Base-by-base conservation (phyloP, 2,888 invertebrate species). In the Epinotia nisella region DNA sequence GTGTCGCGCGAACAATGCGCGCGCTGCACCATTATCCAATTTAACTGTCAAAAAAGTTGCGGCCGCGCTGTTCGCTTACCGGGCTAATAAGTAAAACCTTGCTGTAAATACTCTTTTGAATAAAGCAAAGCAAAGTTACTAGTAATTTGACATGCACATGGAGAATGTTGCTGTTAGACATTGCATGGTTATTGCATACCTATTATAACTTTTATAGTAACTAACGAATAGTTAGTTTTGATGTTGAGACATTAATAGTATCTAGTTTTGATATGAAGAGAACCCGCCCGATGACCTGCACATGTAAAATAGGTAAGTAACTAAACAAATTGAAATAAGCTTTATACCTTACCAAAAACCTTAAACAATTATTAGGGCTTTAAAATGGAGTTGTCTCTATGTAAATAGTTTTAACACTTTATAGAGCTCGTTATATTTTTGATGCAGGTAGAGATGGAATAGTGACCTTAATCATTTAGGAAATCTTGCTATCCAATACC, bases 41-140 rank as follows among this genome's bases (percentile, higher is more conserved):
- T 93, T 92, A 82, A 86, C 87, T 90, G 92, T 93, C 93, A 92
- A 90, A 92, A 90, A 81, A 80, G 62, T 76, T 85, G 87, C 86
- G 85, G 86, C 79, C 79, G 84, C 86, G 84, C 84, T 67, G 72
- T 75, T 71, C 51, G 73, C 68, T 71, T 60, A 72, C 69, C 62
- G 65, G 66, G 74, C 67, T 75, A 73, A 75, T 74, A 68, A 66
- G 41, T 56, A 66, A 53, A 71, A 71, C 59, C 49, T 55, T 75
- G 66, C 41, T 64, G 64, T 68, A 74, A 68, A 60, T 71, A 55
- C 21, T 51, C 41, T 56, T 68, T 56, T 62, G 67, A 67, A 62
- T 72, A 49, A 29, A 53, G 21, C 58, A 29, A 24, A 41, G 66
- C 55, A 39, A n/a, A 10, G 49, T 53, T 65, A 17, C 17, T 51